Conservation (phyloP, 1,140 invertebrate species). For the Apis dorsata region DNA sequence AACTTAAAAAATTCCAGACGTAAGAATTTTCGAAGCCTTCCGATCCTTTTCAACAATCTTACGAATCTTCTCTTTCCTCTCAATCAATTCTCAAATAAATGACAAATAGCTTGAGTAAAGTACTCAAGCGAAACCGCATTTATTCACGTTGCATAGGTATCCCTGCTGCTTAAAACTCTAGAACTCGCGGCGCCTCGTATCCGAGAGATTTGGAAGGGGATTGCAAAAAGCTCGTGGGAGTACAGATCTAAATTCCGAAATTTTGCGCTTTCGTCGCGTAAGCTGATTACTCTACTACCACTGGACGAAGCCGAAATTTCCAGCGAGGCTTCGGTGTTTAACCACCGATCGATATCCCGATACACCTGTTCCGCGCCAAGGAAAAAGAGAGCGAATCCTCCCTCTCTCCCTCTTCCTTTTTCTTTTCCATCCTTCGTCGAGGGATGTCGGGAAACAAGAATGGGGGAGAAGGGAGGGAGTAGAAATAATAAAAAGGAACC, state of each 20-base stretch:
- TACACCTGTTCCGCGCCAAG: neutral
- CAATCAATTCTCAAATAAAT: too few species aligned
- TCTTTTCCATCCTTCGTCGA: too few species aligned
- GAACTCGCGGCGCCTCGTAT: too few species aligned
- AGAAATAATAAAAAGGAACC: too few species aligned
- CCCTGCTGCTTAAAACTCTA: neutral
- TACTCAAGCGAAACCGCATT: too few species aligned
- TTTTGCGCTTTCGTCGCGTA: neutral
- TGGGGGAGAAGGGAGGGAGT: neutral
- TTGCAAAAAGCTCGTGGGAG: neutral
- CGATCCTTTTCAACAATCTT: too few species aligned
- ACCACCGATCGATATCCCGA: conserved; percentile 38
- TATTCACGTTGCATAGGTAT: too few species aligned
- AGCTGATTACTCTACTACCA: conserved; percentile 4
- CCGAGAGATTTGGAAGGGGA: neutral
- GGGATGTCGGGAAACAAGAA: neutral
- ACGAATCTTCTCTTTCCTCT: too few species aligned
- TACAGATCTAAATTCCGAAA: neutral
- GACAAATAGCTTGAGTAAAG: too few species aligned
- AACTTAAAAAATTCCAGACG: too few species aligned
- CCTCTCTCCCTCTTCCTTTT: neutral
- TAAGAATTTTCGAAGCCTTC: too few species aligned
- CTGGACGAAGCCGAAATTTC: conserved; percentile 14
- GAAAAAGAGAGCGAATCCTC: too few species aligned
- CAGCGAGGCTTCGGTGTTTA: conserved; percentile 29